A percentile compares a stretch with the other conserved stretches of the same genome.
phyloP scores from a whole-genome alignment of 2,888 invertebrate genomes.

The Drosophila merina region DNA sequence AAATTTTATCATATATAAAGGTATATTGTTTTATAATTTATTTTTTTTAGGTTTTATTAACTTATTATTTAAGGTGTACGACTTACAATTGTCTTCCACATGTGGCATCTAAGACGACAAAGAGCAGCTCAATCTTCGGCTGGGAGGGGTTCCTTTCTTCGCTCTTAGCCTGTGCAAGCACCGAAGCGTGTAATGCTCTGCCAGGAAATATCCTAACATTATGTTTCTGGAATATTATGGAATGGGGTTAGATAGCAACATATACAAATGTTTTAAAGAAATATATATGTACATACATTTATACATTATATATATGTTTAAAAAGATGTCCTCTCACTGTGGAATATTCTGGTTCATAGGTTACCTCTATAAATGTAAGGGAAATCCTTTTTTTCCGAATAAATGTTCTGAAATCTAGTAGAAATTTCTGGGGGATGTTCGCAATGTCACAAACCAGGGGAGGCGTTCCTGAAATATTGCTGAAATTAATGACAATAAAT shows the following conservation, averaged over 20 bases:
- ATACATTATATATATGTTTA: neutral
- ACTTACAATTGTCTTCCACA: neutral
- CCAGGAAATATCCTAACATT: neutral
- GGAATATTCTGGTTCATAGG: neutral
- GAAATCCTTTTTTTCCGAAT: neutral
- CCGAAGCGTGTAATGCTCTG: conserved; percentile 57
- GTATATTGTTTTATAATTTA: neutral
- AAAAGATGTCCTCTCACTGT: neutral
- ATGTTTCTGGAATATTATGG: conserved; percentile 7
- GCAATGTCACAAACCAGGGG: neutral
- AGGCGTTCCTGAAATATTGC: neutral
- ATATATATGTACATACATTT: no score
- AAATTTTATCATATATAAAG: no score
- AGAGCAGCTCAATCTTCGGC: conserved; percentile 56
- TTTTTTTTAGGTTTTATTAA: neutral
- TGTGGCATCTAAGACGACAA: conserved; percentile 29
- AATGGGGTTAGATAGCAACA: neutral
- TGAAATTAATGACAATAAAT: neutral
- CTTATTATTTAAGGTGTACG: neutral
- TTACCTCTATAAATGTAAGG: neutral
- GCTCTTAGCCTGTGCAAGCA: conserved; percentile 35
- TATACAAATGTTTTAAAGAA: no score
- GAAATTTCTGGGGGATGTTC: neutral
- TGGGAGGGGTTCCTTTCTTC: conserved; percentile 21
- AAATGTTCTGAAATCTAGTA: neutral